A percentile compares a stretch with the other conserved stretches of the same genome.
phyloP scores from a whole-genome alignment of 2,113 vertebrate species.

The Actenoides hombroni region DNA sequence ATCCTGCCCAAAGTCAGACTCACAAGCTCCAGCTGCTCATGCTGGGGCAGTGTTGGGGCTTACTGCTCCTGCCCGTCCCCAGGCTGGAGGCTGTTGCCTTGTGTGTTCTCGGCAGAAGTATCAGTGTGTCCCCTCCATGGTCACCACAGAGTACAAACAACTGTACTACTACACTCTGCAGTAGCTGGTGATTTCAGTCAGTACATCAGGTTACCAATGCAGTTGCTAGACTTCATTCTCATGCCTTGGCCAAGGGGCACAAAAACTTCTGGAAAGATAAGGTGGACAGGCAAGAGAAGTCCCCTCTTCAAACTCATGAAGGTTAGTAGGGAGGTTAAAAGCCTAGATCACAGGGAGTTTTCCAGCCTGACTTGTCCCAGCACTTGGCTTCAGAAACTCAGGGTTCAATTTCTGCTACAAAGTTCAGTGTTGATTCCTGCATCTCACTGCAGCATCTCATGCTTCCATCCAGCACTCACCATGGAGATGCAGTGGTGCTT shows the following conservation, averaged over 20 bases:
- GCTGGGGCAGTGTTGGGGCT: background rate
- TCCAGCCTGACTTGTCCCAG: background rate
- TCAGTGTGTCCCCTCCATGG: rapidly evolving
- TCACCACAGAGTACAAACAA: background rate
- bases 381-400: background rate
- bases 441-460: background rate
- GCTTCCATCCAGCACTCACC: background rate
- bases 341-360: background rate
- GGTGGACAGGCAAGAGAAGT: background rate
- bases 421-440: background rate
- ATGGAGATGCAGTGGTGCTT: background rate
- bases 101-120: background rate
- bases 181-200: background rate
- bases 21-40: rapidly evolving
- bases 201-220: background rate
- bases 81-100: background rate
- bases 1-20: background rate
- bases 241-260: background rate
- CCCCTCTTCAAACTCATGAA: background rate
- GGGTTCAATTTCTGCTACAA: background rate
- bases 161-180: too few species aligned
- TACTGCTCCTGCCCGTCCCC: background rate
- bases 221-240: background rate
- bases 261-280: background rate
- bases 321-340: background rate